phyloP scores from a whole-genome alignment of 2,113 vertebrate species.

The Heterotilapia buettikoferi region DNA sequence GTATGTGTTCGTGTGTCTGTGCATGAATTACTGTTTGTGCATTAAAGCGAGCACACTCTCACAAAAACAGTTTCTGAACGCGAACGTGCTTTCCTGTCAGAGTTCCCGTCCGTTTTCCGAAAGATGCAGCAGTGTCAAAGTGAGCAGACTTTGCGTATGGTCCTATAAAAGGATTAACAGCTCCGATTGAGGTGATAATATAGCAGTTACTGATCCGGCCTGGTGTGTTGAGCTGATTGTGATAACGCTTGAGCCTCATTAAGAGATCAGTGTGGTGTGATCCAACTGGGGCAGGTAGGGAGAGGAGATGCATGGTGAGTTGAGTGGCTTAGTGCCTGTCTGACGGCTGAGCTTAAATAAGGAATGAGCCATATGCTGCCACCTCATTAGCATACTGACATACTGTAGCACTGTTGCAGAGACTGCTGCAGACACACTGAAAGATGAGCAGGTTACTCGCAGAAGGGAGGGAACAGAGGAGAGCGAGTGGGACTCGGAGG shows the following conservation, averaged over 20 bases:
- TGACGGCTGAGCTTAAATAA: slow-evolving; percentile 59
- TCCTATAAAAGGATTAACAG: slow-evolving; percentile 16
- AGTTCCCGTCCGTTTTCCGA: neutral
- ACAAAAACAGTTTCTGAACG: neutral
- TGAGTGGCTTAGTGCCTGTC: slow-evolving; percentile 40
- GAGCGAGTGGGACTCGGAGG: neutral
- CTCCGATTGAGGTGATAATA: slow-evolving; percentile 39
- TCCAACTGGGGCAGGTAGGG: slow-evolving; percentile 31
- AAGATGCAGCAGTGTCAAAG: neutral
- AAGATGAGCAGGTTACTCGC: slow-evolving; percentile 15
- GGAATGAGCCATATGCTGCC: slow-evolving; percentile 61
- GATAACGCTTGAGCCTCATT: slow-evolving; percentile 51
- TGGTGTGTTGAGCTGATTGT: slow-evolving; percentile 52
- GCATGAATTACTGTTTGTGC: slow-evolving; percentile 5
- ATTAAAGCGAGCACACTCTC: neutral
- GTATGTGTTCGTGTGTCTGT: neutral
- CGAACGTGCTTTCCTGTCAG: neutral
- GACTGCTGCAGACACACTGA: slow-evolving; percentile 6
- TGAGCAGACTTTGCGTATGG: neutral
- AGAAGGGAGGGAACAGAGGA: neutral
- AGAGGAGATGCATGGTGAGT: slow-evolving; percentile 8
- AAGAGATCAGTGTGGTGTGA: slow-evolving; percentile 43
- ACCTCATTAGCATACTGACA: slow-evolving; percentile 49
- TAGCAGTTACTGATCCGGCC: slow-evolving; percentile 31
- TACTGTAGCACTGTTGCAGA: neutral